phyloP scores from a whole-genome alignment of 2,888 invertebrate species.

The Exephanes ischioxanthus region DNA sequence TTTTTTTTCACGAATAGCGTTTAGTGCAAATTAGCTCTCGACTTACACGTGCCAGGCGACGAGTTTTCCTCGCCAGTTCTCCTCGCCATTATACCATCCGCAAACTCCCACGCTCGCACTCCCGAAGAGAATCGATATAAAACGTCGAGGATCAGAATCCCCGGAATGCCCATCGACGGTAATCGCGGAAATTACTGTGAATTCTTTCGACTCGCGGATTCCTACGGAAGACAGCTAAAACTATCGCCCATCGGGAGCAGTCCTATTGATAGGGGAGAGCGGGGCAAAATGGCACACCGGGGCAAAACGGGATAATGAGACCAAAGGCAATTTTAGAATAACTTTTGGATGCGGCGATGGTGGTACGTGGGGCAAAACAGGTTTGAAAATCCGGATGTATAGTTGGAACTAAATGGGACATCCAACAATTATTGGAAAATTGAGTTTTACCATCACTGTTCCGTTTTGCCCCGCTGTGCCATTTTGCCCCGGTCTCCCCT shows the following conservation, averaged over 20 bases:
- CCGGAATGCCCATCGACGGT: conserved; percentile 72
- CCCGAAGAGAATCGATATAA: conserved; percentile 52
- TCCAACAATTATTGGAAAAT: too few relatives aligned
- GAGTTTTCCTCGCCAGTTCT: conserved; percentile 25
- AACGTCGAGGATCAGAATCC: conserved; percentile 70
- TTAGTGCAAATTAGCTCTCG: conserved; percentile 56
- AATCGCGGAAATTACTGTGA: conserved; percentile 77
- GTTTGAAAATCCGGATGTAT: too few relatives aligned
- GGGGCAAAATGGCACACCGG: too few relatives aligned
- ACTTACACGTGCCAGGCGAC: conserved; percentile 31
- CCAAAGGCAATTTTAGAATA: too few relatives aligned
- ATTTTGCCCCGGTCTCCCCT: too few relatives aligned
- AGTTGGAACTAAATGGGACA: too few relatives aligned
- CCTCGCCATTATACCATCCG: conserved; percentile 9
- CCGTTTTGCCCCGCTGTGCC: too few relatives aligned
- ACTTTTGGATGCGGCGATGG: too few relatives aligned
- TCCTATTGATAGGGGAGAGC: conserved; percentile 43
- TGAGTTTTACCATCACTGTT: too few relatives aligned
- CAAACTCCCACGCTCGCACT: neutral
- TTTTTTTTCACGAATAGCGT: neutral
- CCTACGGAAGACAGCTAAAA: conserved; percentile 33
- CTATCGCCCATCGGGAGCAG: neutral
- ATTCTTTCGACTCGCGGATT: conserved; percentile 75
- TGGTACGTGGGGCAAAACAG: too few relatives aligned
- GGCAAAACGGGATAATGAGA: too few relatives aligned